phyloP scores from a whole-genome alignment of 2,113 vertebrate genomes.

The Scomber scombrus region DNA sequence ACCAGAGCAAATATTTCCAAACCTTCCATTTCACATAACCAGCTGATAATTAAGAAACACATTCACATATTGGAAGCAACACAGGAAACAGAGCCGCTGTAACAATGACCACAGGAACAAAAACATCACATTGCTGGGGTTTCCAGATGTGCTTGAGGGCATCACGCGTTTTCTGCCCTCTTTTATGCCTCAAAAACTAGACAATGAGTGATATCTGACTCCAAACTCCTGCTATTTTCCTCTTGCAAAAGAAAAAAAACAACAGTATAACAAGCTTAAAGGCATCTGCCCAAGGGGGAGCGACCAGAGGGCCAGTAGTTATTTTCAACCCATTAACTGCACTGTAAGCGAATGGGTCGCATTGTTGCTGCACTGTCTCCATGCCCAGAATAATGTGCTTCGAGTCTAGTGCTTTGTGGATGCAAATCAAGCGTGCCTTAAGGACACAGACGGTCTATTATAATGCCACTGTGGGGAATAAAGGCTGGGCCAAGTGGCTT shows the following conservation, averaged over 20 bases:
- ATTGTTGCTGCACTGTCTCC: conserved; percentile 59
- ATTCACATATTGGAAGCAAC: neutral
- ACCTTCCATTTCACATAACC: neutral
- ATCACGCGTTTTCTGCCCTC: conserved; percentile 29
- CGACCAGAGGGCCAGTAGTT: conserved; percentile 46
- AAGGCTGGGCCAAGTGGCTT: conserved; percentile 57
- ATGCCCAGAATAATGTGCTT: conserved; percentile 53
- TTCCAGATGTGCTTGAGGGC: conserved; percentile 45
- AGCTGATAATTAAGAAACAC: conserved; percentile 30
- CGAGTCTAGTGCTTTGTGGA: conserved; percentile 57
- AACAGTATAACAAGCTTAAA: conserved; percentile 32
- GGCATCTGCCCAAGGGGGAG: conserved; percentile 20
- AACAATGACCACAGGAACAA: conserved; percentile 39
- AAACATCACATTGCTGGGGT: conserved; percentile 15
- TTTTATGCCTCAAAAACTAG: conserved; percentile 30
- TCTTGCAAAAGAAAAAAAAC: conserved; percentile 2
- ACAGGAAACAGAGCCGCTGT: conserved; percentile 33
- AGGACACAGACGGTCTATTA: conserved; percentile 71
- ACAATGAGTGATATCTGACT: conserved; percentile 49
- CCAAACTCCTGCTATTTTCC: conserved; percentile 15
- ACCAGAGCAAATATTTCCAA: conserved; percentile 15
- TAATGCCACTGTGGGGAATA: conserved; percentile 55
- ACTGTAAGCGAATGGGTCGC: conserved; percentile 53
- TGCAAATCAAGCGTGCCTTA: conserved; percentile 64
- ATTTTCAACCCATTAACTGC: conserved; percentile 71